Base-by-base conservation (phyloP, 2,113 vertebrate genomes). In the Pomatorhinus ruficollis region DNA sequence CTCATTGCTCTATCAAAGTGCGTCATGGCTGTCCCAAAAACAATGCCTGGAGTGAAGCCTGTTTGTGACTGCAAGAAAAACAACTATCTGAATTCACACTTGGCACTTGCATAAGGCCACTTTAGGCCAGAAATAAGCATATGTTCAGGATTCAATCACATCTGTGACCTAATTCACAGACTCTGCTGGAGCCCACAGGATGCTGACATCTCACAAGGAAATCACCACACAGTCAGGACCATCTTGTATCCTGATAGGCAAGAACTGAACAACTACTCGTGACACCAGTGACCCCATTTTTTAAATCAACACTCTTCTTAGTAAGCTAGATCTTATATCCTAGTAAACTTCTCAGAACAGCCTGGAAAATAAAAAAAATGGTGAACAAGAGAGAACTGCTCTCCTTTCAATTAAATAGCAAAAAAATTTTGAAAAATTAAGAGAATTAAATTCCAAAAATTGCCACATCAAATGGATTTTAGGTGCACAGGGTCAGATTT, bases 1-100 rank as follows among this genome's bases (percentile, higher is more conserved):
- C 47, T 86, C 69, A 44, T 12, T 86, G 76, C 66, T 96, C 49
- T 52, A 83, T 90, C 93, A 72, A 92, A 93, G 56, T 93, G 93
- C 57, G 15, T 96, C 88, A 96, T 21, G 83, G 71, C 77, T 92
- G 87, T 63, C 80, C 84, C 68, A 96, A 80, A 96, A 96, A 96
- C 96, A 97, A 96, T 96, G 95, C 56, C 88, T 97, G 93, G 95
- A 96, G 68, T 45, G 69, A 74, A 95, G 93, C 96, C 95, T 96
- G 9, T 39, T 92, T 94, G 71, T 83, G 83, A 94, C 93, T 95
- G 88, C 61, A 63, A 68, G 93, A 71, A 93, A 95, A 96, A 93
- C 60, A 87, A 92, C 56, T 68, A 78, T 96, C 88, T 92, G 83
- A 75, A 92, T 81, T 96, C 92, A 93, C 71, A 31, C 75, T 93